Evolutionary conservation across 2,113 vertebrate genomes (phyloP).

Genomic region (Mola mola): DNA sequence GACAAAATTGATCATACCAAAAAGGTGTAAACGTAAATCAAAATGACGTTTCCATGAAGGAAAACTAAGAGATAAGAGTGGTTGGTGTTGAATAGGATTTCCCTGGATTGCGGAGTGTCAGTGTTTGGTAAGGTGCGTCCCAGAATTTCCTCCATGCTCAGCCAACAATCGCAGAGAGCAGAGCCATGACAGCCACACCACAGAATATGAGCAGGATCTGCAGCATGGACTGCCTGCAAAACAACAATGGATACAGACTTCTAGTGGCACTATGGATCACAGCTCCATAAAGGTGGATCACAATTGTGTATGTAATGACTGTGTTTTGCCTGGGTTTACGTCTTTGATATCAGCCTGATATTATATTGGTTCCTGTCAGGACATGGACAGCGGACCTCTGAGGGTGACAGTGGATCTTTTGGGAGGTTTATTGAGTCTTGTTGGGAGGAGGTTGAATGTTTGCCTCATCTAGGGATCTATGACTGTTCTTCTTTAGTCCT

Average conservation of each 20-base stretch:
- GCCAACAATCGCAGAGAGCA: slow-evolving; percentile 85
- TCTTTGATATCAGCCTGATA: too few species aligned
- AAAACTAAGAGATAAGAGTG: slow-evolving; percentile 7
- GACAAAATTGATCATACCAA: neutral
- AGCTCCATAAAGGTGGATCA: neutral
- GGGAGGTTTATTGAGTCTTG: too few species aligned
- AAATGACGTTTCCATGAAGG: slow-evolving; percentile 15
- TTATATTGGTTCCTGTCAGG: too few species aligned
- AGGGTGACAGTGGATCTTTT: too few species aligned
- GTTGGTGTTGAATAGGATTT: slow-evolving; percentile 12
- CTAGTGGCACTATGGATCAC: neutral
- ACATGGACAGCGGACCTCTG: too few species aligned
- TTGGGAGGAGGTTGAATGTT: too few species aligned
- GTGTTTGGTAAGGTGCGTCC: slow-evolving; percentile 36
- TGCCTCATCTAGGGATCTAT: too few species aligned
- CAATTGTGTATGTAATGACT: too few species aligned
- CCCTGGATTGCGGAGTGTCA: slow-evolving; percentile 6
- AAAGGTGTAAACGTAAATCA: neutral
- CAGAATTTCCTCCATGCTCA: slow-evolving; percentile 58
- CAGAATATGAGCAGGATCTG: slow-evolving; percentile 90
- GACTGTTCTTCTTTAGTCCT: too few species aligned
- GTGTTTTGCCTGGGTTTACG: too few species aligned
- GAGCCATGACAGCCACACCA: slow-evolving; percentile 91
- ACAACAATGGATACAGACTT: neutral
- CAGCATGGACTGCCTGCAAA: slow-evolving; percentile 86